Conservation (phyloP, 1,140 invertebrate species). For the Lepeophtheirus salmonis region DNA sequence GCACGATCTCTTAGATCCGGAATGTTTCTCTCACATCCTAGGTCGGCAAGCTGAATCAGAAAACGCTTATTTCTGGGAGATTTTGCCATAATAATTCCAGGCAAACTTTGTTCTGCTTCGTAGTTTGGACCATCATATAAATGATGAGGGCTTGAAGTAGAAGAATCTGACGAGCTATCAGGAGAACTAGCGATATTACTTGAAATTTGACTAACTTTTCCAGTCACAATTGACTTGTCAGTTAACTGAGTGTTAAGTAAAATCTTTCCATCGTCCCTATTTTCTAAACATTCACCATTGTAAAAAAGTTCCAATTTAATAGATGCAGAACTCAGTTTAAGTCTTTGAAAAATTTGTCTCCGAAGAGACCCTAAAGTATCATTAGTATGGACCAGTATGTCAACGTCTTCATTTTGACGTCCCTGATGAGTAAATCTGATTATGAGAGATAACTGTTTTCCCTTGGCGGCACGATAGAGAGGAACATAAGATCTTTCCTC, state of each 20-base stretch:
- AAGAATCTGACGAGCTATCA: conserved; percentile 67
- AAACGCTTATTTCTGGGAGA: neutral
- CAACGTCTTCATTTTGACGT: conserved; percentile 72
- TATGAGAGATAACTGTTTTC: conserved; percentile 66
- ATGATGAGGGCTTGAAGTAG: conserved; percentile 56
- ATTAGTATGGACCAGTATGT: conserved; percentile 79
- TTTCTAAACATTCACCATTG: conserved; percentile 70
- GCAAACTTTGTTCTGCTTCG: conserved; percentile 67
- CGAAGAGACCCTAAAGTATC: conserved; percentile 67
- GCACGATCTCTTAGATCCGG: conserved; percentile 62
- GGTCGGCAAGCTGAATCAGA: conserved; percentile 43
- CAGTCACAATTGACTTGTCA: conserved; percentile 63
- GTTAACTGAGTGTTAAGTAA: conserved; percentile 64
- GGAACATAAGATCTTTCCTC: conserved; percentile 74
- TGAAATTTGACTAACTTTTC: neutral
- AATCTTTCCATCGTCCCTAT: conserved; percentile 65
- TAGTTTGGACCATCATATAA: conserved; percentile 51
- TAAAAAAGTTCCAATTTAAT: conserved; percentile 70
- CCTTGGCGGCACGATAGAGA: conserved; percentile 57
- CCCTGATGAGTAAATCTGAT: conserved; percentile 76
- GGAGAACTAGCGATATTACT: conserved; percentile 63
- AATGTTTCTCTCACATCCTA: conserved; percentile 60
- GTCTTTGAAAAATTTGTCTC: conserved; percentile 47
- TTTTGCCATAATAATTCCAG: conserved; percentile 55
- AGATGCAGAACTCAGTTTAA: conserved; percentile 39